A percentile compares a stretch with the other conserved stretches of the same genome.
Evolutionary conservation across 2,113 vertebrate species (phyloP).

Genomic region (Toxotes jaculatrix): DNA sequence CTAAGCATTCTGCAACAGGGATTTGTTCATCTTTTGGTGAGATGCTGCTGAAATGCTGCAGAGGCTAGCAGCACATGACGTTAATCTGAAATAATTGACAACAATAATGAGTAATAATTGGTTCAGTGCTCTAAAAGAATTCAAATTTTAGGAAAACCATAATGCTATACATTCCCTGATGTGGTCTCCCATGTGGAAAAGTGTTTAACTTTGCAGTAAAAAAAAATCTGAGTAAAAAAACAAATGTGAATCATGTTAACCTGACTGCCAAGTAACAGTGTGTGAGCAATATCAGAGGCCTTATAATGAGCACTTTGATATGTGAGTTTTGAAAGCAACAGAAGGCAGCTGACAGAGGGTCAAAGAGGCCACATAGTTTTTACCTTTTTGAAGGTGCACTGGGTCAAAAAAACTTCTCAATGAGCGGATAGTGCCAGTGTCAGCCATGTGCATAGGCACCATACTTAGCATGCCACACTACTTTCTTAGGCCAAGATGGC

Average conservation of each 20-base stretch:
- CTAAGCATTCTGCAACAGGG: not conserved
- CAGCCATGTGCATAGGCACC: too few species aligned
- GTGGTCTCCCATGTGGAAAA: not conserved
- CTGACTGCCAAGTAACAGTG: not conserved
- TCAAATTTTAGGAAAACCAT: not conserved
- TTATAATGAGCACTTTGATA: constrained; percentile 16
- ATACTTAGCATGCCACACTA: not conserved
- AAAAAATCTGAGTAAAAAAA: not conserved
- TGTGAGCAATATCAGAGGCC: not conserved
- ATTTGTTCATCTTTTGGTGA: not conserved
- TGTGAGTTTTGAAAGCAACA: not conserved
- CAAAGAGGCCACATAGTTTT: not conserved
- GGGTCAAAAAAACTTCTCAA: not conserved
- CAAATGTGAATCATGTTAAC: not conserved
- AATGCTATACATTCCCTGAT: not conserved
- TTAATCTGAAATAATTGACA: not conserved
- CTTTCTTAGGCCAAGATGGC: too few species aligned
- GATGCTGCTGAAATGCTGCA: not conserved
- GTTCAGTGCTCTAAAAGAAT: not conserved
- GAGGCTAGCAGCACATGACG: not conserved
- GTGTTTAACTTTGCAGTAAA: not conserved
- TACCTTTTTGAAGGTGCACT: not conserved
- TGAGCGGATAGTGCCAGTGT: too few species aligned
- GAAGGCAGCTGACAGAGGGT: not conserved
- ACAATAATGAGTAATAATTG: not conserved